Evolutionary conservation across 2,888 invertebrate species (phyloP).

Genomic region (Heterodera filipjevi): DNA sequence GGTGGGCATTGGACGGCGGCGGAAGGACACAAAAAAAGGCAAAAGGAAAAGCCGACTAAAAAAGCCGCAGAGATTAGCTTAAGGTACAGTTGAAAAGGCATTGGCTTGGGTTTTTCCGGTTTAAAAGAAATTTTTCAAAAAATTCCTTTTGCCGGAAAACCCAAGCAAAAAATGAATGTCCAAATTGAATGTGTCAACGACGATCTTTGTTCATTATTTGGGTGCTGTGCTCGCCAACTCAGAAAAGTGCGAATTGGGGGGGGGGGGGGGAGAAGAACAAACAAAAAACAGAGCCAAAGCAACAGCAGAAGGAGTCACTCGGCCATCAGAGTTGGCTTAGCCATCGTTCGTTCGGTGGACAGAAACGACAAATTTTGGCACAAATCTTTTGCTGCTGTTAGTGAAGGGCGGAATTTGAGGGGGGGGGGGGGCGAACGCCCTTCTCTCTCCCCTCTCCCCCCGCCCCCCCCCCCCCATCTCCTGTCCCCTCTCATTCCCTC

Average conservation of each 20-base stretch:
- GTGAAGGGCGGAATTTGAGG: background rate
- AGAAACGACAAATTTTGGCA: background rate
- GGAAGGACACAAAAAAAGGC: background rate
- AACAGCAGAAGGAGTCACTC: background rate
- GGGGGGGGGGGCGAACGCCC: background rate
- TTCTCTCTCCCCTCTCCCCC: background rate
- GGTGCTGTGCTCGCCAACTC: background rate
- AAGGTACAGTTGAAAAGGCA: too few relatives aligned
- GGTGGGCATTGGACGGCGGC: constrained; percentile 4
- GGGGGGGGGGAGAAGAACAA: background rate
- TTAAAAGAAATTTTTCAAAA: too few relatives aligned
- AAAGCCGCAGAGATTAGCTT: too few relatives aligned
- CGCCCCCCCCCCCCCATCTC: too few relatives aligned
- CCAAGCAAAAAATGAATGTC: too few relatives aligned
- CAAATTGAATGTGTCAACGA: too few relatives aligned
- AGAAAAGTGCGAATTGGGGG: background rate
- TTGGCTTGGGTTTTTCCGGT: too few relatives aligned
- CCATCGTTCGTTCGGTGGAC: background rate
- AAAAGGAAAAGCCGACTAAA: too few relatives aligned
- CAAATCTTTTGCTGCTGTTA: background rate
- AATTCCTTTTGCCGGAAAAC: too few relatives aligned
- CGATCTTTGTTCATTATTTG: too few relatives aligned
- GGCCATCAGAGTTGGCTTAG: background rate
- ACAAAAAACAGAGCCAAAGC: background rate
- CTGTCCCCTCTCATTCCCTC: too few relatives aligned